phyloP scores from a whole-genome alignment of 2,113 vertebrate species.

The mouse (Mus musculus) region DNA sequence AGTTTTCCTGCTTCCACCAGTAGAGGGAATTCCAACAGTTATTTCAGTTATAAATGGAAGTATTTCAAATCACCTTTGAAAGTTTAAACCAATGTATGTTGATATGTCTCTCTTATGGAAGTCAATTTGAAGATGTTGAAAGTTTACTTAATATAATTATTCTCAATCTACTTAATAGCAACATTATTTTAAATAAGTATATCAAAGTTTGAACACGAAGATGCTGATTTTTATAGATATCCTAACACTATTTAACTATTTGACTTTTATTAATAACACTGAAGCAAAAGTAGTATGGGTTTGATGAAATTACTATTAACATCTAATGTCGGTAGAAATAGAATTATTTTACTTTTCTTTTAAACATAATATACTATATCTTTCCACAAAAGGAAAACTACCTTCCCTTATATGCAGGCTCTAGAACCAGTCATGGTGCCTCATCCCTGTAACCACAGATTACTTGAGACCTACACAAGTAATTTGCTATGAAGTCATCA shows the following conservation, averaged over 20 bases:
- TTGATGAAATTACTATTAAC: background rate
- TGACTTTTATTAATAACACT: background rate
- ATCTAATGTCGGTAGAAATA: background rate
- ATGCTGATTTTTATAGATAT: constrained; percentile 8
- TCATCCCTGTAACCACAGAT: background rate
- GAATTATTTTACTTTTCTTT: background rate
- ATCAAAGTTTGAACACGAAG: background rate
- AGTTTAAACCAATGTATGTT: background rate
- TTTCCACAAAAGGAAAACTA: background rate
- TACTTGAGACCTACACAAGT: background rate
- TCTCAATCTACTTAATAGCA: background rate
- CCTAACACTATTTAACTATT: background rate
- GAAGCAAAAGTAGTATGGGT: background rate
- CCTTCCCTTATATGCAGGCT: background rate
- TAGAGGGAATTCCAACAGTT: background rate
- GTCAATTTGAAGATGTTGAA: background rate
- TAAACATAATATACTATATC: background rate
- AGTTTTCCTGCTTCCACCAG: background rate
- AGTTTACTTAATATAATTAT: background rate
- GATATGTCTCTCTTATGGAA: background rate
- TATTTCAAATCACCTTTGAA: background rate
- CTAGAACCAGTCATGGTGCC: background rate
- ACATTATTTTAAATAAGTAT: constrained; percentile 16
- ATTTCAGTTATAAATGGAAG: background rate
- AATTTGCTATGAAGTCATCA: background rate